These are phyloP conservation scores for Zygogramma bicolorata DNA, from an alignment of 2,888 invertebrate genomes.

Conservation along the genomic window DNA sequence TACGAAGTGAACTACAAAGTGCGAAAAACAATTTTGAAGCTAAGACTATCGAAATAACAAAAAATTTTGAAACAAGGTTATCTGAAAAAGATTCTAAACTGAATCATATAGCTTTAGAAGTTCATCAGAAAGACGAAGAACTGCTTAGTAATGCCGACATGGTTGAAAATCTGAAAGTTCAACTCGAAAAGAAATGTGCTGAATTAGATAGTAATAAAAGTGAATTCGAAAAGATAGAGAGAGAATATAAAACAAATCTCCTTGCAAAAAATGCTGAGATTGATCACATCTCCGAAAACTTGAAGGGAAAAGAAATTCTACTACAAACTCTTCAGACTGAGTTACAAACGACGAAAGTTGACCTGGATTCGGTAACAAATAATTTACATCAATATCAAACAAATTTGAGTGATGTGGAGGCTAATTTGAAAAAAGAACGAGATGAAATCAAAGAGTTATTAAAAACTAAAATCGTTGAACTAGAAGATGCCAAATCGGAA, in stretches of 20 bases:
- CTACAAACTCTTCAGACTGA: conserved; percentile 61
- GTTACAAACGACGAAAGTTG: conserved; percentile 60
- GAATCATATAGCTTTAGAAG: conserved; percentile 24
- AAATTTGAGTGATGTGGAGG: conserved; percentile 59
- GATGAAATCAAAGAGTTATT: conserved; percentile 60
- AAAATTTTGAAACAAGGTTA: conserved; percentile 34
- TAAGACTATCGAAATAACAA: conserved; percentile 24
- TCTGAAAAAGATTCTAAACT: conserved; percentile 38
- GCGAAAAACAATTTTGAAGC: conserved; percentile 24
- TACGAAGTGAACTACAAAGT: conserved; percentile 44
- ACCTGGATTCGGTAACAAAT: conserved; percentile 54
- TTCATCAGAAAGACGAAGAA: conserved; percentile 27
- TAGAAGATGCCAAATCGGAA: conserved; percentile 62
- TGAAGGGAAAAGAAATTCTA: conserved; percentile 39
- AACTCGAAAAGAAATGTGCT: conserved; percentile 47
- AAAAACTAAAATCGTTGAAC: conserved; percentile 60
- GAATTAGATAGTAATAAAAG: conserved; percentile 51
- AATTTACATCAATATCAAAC: conserved; percentile 62
- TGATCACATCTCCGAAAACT: conserved; percentile 15
- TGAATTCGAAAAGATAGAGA: conserved; percentile 47
- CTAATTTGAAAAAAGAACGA: conserved; percentile 59
- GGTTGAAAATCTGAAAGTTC: conserved; percentile 49
- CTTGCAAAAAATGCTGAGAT: conserved; percentile 22
- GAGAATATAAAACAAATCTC: conserved; percentile 34
- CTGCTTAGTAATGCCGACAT: neutral